Conservation (phyloP, 2,113 vertebrate genomes). For the Chloropsis hardwickii region DNA sequence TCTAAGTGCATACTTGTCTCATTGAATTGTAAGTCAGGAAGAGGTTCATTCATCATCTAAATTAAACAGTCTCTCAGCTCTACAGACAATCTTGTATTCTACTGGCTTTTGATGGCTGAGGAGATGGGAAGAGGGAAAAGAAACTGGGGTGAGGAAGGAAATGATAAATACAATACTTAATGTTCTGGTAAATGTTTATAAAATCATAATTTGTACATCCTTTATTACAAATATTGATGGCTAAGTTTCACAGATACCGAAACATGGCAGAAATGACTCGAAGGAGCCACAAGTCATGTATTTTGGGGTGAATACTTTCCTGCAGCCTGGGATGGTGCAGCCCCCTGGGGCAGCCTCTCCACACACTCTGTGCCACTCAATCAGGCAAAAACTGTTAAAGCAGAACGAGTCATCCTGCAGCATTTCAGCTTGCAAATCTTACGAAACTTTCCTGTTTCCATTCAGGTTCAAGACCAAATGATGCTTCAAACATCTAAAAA, state of each 20-base stretch:
- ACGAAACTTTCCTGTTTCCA: background rate
- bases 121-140: background rate
- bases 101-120: background rate
- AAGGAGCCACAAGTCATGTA: background rate
- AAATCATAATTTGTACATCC: background rate
- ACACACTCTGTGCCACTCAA: fast-evolving
- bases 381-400: background rate
- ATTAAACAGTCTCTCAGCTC: background rate
- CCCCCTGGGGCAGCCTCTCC: background rate
- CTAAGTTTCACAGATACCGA: background rate
- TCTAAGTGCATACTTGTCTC: background rate
- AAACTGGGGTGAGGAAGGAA: background rate
- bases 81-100: background rate
- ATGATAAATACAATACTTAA: background rate
- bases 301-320: background rate
- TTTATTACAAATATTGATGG: background rate
- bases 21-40: background rate
- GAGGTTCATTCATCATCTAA: background rate
- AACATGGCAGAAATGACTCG: background rate
- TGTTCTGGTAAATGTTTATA: background rate
- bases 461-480: background rate
- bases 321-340: background rate
- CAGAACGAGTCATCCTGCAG: background rate
- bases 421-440: background rate
- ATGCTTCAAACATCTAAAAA: background rate